Conservation (phyloP, 1,140 invertebrate genomes). For the Melipona quadrifasciata region DNA sequence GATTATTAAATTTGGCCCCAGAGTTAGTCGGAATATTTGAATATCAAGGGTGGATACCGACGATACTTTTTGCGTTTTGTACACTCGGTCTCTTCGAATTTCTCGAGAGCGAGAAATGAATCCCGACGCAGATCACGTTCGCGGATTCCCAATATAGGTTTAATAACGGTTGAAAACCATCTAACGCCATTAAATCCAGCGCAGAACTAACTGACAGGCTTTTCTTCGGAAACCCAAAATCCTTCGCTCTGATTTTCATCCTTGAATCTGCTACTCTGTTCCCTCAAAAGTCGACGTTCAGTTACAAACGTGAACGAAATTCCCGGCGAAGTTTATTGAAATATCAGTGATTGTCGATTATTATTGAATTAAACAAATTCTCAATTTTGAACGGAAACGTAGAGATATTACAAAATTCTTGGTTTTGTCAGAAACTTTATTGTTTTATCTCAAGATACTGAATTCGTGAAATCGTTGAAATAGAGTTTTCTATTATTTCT, state of each 20-base stretch:
- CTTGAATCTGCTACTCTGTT: neutral
- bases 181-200: conserved; percentile 3
- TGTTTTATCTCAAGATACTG: neutral
- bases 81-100: neutral
- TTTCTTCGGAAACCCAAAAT: neutral
- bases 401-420: neutral
- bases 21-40: neutral
- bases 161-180: neutral
- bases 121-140: neutral
- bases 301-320: neutral
- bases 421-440: neutral
- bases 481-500: neutral
- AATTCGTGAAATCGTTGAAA: neutral
- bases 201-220: neutral
- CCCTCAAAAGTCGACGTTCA: neutral
- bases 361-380: too few species aligned
- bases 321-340: neutral
- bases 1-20: neutral
- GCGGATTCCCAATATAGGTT: neutral
- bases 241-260: neutral
- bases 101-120: neutral
- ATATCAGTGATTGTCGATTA: neutral
- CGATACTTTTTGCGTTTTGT: neutral
- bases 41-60: neutral
- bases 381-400: too few species aligned